These are phyloP conservation scores for Drosophila merina DNA, from an alignment of 2,888 invertebrate genomes.

Conservation along the genomic window DNA sequence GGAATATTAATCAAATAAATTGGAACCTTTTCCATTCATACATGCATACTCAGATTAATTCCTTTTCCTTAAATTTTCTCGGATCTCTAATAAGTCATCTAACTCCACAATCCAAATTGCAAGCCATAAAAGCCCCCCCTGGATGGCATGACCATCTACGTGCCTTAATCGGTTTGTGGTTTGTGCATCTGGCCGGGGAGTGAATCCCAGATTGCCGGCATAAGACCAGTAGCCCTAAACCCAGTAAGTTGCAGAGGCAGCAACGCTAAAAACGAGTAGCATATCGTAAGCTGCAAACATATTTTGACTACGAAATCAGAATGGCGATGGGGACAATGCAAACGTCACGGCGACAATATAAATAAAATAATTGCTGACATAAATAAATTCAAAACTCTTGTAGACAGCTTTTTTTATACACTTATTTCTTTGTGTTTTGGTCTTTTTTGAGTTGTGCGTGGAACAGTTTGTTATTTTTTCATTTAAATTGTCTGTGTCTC, in stretches of 20 bases:
- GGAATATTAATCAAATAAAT: too few relatives aligned
- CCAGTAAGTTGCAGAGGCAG: conserved; percentile 23
- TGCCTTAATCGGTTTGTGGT: conserved; percentile 7
- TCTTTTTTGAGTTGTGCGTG: conserved; percentile 57
- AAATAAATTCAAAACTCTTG: conserved; percentile 78
- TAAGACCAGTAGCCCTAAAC: conserved; percentile 65
- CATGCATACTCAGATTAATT: too few relatives aligned
- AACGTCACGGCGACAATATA: conserved; percentile 75
- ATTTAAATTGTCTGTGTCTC: conserved; percentile 13
- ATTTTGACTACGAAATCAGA: conserved; percentile 81
- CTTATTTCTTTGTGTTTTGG: conserved; percentile 4
- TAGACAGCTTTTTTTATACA: conserved; percentile 29
- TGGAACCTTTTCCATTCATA: too few relatives aligned
- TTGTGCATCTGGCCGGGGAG: conserved; percentile 3
- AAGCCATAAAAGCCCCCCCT: background rate
- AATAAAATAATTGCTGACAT: conserved; percentile 83
- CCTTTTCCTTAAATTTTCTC: too few relatives aligned
- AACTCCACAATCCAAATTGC: too few relatives aligned
- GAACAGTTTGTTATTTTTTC: conserved; percentile 52
- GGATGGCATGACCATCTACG: conserved; percentile 6
- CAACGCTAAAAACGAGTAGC: conserved; percentile 52
- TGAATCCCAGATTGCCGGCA: conserved; percentile 14
- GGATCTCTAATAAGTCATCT: too few relatives aligned
- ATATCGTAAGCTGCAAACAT: conserved; percentile 73
- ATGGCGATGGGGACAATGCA: conserved; percentile 47